Evolutionary conservation across 2,113 vertebrate species (phyloP), one percentile per base, ranked within the genome.

Genomic region (Pimephales promelas): DNA sequence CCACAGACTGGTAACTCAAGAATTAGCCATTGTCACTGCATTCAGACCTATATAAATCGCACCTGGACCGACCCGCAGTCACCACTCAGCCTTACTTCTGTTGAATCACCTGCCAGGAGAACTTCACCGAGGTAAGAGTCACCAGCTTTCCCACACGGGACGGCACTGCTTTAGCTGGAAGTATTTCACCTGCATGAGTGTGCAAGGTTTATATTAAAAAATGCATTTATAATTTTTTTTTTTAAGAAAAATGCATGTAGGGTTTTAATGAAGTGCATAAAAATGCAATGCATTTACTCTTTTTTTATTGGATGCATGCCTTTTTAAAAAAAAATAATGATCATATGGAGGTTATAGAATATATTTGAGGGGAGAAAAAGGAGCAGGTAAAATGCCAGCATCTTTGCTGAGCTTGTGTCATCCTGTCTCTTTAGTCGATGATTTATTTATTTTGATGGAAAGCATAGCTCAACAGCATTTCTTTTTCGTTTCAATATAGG

Each of bases 1-100:
- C 96, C 95, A 92, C 78, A 88, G 93, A 94, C 91, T 93, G 93
- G 97, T 98, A 98, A 99, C 94, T 93, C 89, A 96, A 99, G 97
- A 90, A 91, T 92, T 90, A 91, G 92, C 93, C 87, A 94, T 95
- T 96, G 96, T 96, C 95, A 92, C 92, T 77, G 89, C 90, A 95
- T 92, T 94, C 94, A 92, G 93, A 93, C 94, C 95, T 98, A 97
- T 98, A 99, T 97, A 99, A 98, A 94, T 91, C 91, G 85, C 74
- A 64, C 86, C 84, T 87, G 86, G 89, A 88, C 90, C 62, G 88
- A 90, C 89, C 22, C 88, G 57, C 82, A 90, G 84, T 88, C 92
- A 94, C 91, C 92, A 93, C 92, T 92, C 77, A 89, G 88, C 91
- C 88, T 92, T 89, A 89, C 88, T 92, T 92, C 89, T 80, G 81